Evolutionary conservation across 2,113 vertebrate genomes (phyloP), one percentile per base, ranked within the genome.

Genomic region (Actenoides lindsayi): DNA sequence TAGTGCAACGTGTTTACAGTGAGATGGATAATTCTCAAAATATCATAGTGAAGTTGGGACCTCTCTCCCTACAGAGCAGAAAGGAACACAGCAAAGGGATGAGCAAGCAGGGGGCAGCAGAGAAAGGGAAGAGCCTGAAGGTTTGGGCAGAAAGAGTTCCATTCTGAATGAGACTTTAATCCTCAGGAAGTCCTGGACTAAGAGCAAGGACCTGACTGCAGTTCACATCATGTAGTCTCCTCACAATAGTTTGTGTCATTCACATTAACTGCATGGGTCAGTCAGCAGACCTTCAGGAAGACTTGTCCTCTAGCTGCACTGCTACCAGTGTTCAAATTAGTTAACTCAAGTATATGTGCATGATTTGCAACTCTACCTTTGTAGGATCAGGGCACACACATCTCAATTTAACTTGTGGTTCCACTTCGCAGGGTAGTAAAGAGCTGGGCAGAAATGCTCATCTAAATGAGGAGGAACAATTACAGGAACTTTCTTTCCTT

Each of bases 281-380:
- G 33, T 18, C 53, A 51, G 35, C 20, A 62, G 46, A 50, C 24
- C 33, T 28, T 42, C 20, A 41, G 60, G 59, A 82, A 56, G 18
- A 18, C 13, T 62, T 25, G 28, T 62, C 28, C 70, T 67, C 31
- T 28, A 67, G 24, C 35, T 77, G 35, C 33, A 13, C 70, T 85
- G 13, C 53, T 67, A 14, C 9, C 50, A 51, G 6, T 0, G 0
- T 85, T 75, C 19, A 27, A 31, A 16, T 27, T 39, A 4, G 14
- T 31, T 41, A 21, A 35, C 11, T 33, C 13, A 24, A 27, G 30
- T 18, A 17, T 3, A 18, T 0, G 0, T 27, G 48, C n/a, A 14
- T 10, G 41, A 27, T 56, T 64, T 71, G 11, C 35, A 62, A 4
- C 28, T 68, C 54, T 41, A 0, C 18, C 10, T 68, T 42, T 76